phyloP scores from a whole-genome alignment of 2,797 vertebrate species.

The Odontamblyopus lacepedii region DNA sequence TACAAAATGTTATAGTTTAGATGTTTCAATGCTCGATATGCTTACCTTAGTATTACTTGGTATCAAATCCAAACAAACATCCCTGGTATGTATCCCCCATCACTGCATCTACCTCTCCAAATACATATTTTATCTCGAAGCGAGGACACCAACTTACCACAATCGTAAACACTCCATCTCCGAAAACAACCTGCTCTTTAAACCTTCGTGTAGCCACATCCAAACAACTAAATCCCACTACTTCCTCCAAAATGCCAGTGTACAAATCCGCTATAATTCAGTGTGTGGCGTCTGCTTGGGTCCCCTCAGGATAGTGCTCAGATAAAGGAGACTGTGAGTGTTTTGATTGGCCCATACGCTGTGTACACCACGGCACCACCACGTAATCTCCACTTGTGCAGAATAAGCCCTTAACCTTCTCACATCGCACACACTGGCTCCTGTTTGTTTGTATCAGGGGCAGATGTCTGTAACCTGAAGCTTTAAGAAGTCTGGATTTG shows the following conservation, averaged over 20 bases:
- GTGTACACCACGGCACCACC: constrained; percentile 1
- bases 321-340: constrained; percentile 3
- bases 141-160: not conserved
- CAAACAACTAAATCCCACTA: constrained; percentile 1
- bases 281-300: not conserved
- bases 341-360: constrained; percentile 8
- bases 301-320: not conserved
- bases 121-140: not conserved
- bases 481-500: constrained; percentile 15
- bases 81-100: too few relatives aligned
- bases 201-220: not conserved
- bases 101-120: not conserved
- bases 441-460: constrained; percentile 11
- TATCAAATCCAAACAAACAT: too few relatives aligned
- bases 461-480: constrained; percentile 8
- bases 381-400: constrained; percentile 11
- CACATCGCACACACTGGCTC: constrained; percentile 6
- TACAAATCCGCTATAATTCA: constrained; percentile 2
- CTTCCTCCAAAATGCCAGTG: not conserved
- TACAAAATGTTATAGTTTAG: too few relatives aligned
- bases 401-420: constrained; percentile 16
- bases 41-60: too few relatives aligned
- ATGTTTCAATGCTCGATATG: too few relatives aligned
- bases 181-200: not conserved
- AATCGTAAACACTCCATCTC: not conserved